Percentiles rank a stretch among this genome's conserved stretches.
Conservation (phyloP, 2,113 vertebrate genomes). For the Sterrhoptilus dennistouni region DNA sequence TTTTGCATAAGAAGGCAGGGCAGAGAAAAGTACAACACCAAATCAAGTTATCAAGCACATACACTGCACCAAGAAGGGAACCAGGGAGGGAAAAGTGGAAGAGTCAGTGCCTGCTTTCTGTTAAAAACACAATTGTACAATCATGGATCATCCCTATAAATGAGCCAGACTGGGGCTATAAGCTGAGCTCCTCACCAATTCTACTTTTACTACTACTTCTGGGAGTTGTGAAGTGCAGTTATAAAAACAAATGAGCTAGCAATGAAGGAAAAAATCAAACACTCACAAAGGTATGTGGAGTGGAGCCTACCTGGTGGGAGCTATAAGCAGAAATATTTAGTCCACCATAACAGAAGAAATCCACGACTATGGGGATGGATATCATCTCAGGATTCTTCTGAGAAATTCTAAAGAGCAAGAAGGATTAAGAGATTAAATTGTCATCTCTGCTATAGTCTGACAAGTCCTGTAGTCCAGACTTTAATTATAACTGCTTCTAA, state of each 20-base stretch:
- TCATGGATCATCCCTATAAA: not conserved
- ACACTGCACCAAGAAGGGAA: not conserved
- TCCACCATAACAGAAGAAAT: slow-evolving; percentile 66
- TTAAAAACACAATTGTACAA: not conserved
- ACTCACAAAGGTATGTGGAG: not conserved
- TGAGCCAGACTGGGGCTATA: not conserved
- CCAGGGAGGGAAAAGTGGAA: not conserved
- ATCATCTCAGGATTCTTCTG: slow-evolving; percentile 68
- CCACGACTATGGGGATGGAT: slow-evolving; percentile 56
- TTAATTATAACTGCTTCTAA: slow-evolving; percentile 22
- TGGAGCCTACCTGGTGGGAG: slow-evolving; percentile 67
- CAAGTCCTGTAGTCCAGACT: slow-evolving; percentile 21
- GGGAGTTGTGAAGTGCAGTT: slow-evolving; percentile 1
- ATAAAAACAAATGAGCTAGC: slow-evolving; percentile 18
- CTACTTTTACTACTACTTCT: not conserved
- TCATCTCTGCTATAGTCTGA: slow-evolving; percentile 38
- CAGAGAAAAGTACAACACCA: not conserved
- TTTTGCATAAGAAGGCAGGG: not conserved
- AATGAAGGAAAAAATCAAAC: slow-evolving; percentile 19
- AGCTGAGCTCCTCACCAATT: not conserved
- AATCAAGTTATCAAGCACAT: not conserved
- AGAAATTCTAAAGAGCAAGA: slow-evolving; percentile 69
- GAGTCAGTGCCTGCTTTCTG: slow-evolving; percentile 35
- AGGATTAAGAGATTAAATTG: slow-evolving; percentile 67
- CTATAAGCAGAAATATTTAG: slow-evolving; percentile 66